Percentiles rank a stretch among this genome's conserved stretches.
Evolutionary conservation across 2,113 vertebrate species (phyloP).

Genomic region (Tringa solitaria): DNA sequence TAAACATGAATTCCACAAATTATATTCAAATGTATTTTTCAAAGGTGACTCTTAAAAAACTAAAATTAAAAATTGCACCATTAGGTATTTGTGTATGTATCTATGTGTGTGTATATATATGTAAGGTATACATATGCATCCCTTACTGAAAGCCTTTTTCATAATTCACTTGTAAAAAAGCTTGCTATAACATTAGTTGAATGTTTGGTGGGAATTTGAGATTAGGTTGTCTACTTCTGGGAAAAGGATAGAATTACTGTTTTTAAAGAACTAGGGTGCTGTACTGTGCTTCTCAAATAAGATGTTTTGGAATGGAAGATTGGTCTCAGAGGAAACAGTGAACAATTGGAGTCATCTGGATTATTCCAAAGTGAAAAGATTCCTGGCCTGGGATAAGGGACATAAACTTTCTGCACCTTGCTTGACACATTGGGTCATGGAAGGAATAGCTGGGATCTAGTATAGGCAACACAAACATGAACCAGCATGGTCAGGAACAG

Average conservation of each 20-base stretch:
- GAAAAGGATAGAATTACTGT: background rate
- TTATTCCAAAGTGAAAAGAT: background rate
- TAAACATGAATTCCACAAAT: background rate
- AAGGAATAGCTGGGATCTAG: background rate
- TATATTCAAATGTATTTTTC: background rate
- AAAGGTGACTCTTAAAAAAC: background rate
- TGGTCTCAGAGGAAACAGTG: background rate
- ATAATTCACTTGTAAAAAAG: background rate
- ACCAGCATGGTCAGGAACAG: background rate
- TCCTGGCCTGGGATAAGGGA: background rate
- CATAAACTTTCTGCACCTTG: background rate
- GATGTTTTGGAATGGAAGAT: background rate
- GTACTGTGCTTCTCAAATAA: background rate
- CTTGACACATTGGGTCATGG: background rate
- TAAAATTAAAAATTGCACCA: background rate
- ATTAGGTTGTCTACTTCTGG: background rate
- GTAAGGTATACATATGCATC: background rate
- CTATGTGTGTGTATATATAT: background rate
- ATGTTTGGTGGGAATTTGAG: background rate
- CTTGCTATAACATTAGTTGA: background rate
- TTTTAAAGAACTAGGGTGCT: background rate
- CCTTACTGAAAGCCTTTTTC: background rate
- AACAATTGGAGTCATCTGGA: background rate
- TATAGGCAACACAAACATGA: background rate
- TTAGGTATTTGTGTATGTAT: background rate